Conservation (phyloP, 2,113 vertebrate genomes). For the Plectropomus leopardus region DNA sequence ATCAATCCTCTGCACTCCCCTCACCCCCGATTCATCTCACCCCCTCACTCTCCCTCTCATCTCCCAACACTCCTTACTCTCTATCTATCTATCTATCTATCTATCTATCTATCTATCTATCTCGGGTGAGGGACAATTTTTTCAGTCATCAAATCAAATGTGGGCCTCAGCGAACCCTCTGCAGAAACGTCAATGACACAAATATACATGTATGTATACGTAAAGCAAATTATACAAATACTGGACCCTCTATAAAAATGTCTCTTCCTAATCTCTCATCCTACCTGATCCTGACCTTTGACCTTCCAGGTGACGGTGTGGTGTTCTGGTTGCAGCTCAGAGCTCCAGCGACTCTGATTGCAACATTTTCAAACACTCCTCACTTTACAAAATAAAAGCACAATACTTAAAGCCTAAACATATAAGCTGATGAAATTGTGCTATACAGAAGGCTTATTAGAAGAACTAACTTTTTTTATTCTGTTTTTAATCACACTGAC, state of each 20-base stretch:
- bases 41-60: conserved; percentile 72
- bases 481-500: background rate
- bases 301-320: background rate
- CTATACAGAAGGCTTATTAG: no score
- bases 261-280: no score
- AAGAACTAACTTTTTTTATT: no score
- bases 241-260: no score
- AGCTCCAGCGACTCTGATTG: no score
- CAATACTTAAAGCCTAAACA: no score
- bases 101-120: no score
- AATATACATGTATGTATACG: no score
- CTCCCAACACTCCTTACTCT: conserved; percentile 78
- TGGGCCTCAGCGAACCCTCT: background rate
- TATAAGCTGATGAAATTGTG: no score
- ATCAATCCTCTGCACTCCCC: conserved; percentile 74
- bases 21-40: background rate
- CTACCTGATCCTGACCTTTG: background rate
- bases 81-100: conserved; percentile 3
- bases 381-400: no score
- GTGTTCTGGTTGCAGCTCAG: conserved; percentile 3
- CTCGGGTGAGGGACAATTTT: no score
- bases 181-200: background rate
- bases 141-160: background rate
- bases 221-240: no score
- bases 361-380: background rate